Evolutionary conservation across 2,888 invertebrate species (phyloP).

Genomic region (Halictus ligatus): DNA sequence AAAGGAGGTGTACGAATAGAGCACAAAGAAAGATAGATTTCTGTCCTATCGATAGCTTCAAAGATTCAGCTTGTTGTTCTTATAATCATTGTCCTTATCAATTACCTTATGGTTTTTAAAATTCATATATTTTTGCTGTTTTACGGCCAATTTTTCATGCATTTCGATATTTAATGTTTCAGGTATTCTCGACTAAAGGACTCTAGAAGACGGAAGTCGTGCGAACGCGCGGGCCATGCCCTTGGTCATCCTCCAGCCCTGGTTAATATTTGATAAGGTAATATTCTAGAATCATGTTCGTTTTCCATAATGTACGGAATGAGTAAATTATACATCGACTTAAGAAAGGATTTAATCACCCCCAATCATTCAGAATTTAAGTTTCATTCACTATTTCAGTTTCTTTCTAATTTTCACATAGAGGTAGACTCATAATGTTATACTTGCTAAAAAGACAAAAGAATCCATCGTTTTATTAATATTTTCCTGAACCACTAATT

Average conservation of each 20-base stretch:
- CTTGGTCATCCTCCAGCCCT: background rate
- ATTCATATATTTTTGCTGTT: background rate
- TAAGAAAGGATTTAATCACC: no score
- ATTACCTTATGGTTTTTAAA: background rate
- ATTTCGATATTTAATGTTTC: background rate
- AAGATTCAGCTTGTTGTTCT: background rate
- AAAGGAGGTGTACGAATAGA: background rate
- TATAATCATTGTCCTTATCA: background rate
- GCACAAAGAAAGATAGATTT: background rate
- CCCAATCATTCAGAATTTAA: no score
- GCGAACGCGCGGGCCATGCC: background rate
- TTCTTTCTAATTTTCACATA: no score
- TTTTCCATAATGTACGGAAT: no score
- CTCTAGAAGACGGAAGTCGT: background rate
- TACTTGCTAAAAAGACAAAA: no score
- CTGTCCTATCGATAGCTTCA: background rate
- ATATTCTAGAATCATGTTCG: background rate
- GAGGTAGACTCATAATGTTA: no score
- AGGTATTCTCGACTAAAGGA: background rate
- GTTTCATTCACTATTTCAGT: no score
- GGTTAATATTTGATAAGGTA: background rate
- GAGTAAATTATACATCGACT: no score
- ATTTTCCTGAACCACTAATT: no score
- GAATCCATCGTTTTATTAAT: background rate
- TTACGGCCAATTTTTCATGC: background rate